Evolutionary conservation across 92 coral and sea anemone species (phyloP).

Genomic region (Isaurus tuberculatus): DNA sequence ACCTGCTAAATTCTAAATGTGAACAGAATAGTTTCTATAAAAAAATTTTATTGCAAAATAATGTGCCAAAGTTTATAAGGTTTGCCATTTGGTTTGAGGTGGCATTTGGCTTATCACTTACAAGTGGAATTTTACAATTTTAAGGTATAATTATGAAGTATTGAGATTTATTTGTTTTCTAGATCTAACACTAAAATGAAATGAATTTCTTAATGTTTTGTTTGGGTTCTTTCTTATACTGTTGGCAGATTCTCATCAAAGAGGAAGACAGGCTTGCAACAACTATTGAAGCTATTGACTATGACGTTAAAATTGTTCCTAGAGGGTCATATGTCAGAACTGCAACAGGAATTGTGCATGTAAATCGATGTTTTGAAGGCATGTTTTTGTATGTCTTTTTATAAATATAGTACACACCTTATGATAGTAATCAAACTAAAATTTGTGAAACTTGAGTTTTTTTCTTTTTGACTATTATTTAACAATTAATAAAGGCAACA

Average conservation of each 20-base stretch:
- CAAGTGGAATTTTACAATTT: no score
- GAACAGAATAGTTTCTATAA: no score
- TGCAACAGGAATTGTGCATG: slow-evolving; percentile 83
- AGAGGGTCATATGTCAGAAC: slow-evolving; percentile 90
- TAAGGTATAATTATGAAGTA: no score
- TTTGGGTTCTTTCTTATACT: background rate
- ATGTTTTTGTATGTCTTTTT: background rate
- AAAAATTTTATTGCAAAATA: no score
- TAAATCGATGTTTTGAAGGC: slow-evolving; percentile 93
- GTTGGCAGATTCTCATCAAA: slow-evolving; percentile 81
- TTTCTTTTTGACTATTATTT: no score
- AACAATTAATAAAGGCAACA: no score
- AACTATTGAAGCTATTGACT: slow-evolving; percentile 92
- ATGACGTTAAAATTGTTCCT: slow-evolving; percentile 93
- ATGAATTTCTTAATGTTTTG: background rate
- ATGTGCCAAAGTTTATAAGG: no score
- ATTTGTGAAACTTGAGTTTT: background rate
- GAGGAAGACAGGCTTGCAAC: slow-evolving; percentile 99
- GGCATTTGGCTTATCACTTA: no score
- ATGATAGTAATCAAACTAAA: background rate
- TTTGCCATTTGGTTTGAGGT: no score
- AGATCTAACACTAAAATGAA: background rate
- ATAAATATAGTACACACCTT: background rate
- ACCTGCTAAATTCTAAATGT: no score
- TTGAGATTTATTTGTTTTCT: no score